Evolutionary conservation across 2,797 vertebrate species (phyloP).

Genomic region (Diplodus puntazzo): DNA sequence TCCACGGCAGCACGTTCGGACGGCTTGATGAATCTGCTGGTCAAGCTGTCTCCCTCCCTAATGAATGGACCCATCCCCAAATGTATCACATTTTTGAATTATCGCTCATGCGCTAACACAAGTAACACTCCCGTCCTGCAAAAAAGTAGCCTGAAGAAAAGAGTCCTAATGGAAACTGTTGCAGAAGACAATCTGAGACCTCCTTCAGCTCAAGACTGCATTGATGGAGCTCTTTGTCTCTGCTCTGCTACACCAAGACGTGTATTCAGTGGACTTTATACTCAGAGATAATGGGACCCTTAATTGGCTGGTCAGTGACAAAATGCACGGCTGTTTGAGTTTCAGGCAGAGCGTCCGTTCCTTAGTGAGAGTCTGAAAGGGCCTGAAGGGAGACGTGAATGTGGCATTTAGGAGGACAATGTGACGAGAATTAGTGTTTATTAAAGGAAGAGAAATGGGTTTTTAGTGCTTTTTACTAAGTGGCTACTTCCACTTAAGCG

Average conservation of each 20-base stretch:
- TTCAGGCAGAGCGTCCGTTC: constrained; percentile 67
- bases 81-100: constrained; percentile 42
- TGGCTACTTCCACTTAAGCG: constrained; percentile 45
- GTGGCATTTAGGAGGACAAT: constrained; percentile 61
- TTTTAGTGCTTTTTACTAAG: constrained; percentile 51
- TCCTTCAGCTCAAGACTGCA: constrained; percentile 66
- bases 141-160: constrained; percentile 47
- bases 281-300: constrained; percentile 77
- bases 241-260: constrained; percentile 59
- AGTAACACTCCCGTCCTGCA: constrained; percentile 27
- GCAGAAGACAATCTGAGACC: constrained; percentile 44
- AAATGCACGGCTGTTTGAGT: constrained; percentile 72
- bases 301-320: constrained; percentile 78
- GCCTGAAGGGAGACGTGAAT: constrained; percentile 65
- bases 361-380: constrained; percentile 63
- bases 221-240: constrained; percentile 73
- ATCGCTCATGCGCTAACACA: constrained; percentile 30
- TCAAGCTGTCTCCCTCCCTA: constrained; percentile 32
- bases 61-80: constrained; percentile 44
- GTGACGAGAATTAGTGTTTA: constrained; percentile 59
- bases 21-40: constrained; percentile 56
- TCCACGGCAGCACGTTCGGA: constrained; percentile 18
- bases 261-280: constrained; percentile 76
- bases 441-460: constrained; percentile 49
- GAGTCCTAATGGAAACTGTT: constrained; percentile 52